These are phyloP conservation scores for Clarias batrachus DNA, from an alignment of 2,113 vertebrate species.

Conservation along the genomic window DNA sequence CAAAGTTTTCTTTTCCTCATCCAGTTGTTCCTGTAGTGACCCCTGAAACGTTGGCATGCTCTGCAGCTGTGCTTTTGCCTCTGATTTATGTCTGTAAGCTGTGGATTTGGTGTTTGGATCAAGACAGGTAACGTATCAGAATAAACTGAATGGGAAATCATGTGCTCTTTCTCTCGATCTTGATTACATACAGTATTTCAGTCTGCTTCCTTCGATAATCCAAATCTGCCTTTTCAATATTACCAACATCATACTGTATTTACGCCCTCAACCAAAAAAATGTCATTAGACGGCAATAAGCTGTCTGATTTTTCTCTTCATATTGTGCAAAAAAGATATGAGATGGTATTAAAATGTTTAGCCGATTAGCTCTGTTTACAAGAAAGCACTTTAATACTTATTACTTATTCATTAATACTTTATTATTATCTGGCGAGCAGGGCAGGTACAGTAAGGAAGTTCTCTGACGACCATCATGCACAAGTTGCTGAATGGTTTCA, in stretches of 20 bases:
- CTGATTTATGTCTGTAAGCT: slow-evolving; percentile 20
- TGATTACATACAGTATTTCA: not conserved
- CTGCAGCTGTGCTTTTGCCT: not conserved
- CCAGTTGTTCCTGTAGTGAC: slow-evolving; percentile 20
- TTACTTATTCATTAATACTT: too few relatives aligned
- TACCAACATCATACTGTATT: not conserved
- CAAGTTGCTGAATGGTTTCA: too few relatives aligned
- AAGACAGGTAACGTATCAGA: not conserved
- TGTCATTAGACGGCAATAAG: not conserved
- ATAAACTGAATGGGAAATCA: not conserved
- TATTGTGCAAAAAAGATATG: not conserved
- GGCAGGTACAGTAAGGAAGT: too few relatives aligned
- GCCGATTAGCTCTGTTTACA: too few relatives aligned
- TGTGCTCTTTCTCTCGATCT: not conserved
- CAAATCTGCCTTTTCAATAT: slow-evolving; percentile 2
- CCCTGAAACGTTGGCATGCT: slow-evolving; percentile 23
- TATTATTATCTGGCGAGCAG: too few relatives aligned
- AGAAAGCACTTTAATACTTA: too few relatives aligned
- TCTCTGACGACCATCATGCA: too few relatives aligned
- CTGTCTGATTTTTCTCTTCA: not conserved
- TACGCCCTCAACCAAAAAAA: not conserved
- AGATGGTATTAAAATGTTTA: too few relatives aligned
- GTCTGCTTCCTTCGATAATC: slow-evolving; percentile 3
- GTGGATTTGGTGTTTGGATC: slow-evolving; percentile 43
- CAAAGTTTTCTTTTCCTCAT: not conserved